Base-by-base conservation (phyloP, 2,888 invertebrate genomes). In the Junonia oenone region DNA sequence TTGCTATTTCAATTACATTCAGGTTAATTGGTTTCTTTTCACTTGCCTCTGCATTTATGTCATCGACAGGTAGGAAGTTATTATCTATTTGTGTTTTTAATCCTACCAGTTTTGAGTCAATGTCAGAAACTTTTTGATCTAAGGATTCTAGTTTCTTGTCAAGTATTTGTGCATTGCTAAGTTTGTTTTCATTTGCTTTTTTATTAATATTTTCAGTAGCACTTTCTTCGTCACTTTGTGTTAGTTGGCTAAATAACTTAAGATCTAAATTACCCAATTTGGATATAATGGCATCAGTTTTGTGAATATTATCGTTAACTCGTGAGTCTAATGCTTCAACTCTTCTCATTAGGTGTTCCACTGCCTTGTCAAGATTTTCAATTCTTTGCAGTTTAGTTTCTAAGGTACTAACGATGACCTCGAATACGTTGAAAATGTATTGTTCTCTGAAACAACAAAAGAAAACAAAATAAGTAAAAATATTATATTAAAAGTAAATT, bases 341-440 rank as follows among this genome's bases (percentile, higher is more conserved):
- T 71, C 96, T 91, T 65, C 96, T 90, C 95, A 96, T 96, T 56
- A 97, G 84, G 73, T 96, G 95, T 74, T 97, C 96, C 1, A 97
- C 95, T 0, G 96, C 96, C 80, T 95, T 95, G 79, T 97, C 97
- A 55, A 97, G 83, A 77, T 96, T 96, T 73, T 97, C 97, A 74
- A 97, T 96, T 66, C 96, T 91, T 76, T 96, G 96, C 11, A 97
- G 89, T 87, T 97, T 97, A 4, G 96, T 95, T 80, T 97, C 97
- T 68, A 97, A 84, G 22, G 96, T 97, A 68, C 96, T 95, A 57
- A 97, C 96, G 66, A 97, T 96, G 52, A 96, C 96, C 83, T 97
- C 97, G 85, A 97, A 97, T 53, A 97, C 95, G 78, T 95, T 95
- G 85, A 96, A 94, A 62, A 97, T 92, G 80, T 96, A 96, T 81